Conservation (phyloP, 2,113 vertebrate genomes). For the Pelecanus crispus region DNA sequence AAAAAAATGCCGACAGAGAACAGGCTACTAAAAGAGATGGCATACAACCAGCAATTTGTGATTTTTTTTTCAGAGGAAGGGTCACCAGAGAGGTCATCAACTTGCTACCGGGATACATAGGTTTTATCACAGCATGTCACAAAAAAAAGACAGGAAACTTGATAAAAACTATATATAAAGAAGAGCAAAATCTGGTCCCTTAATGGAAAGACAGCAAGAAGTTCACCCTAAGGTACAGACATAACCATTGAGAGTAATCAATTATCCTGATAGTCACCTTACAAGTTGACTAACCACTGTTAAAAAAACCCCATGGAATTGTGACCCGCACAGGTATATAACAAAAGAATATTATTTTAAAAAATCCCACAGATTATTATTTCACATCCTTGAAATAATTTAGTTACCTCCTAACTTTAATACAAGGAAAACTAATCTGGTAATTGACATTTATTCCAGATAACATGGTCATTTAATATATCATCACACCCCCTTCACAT, state of each 20-base stretch:
- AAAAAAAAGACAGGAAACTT: not conserved
- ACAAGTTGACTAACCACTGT: not conserved
- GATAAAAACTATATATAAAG: not conserved
- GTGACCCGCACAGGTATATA: not conserved
- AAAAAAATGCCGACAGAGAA: not conserved
- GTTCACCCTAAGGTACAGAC: not conserved
- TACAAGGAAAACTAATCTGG: not conserved
- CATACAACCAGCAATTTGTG: not conserved
- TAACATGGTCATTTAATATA: not conserved
- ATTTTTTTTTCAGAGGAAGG: not conserved
- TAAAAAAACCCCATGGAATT: not conserved
- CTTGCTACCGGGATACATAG: not conserved
- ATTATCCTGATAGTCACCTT: not conserved
- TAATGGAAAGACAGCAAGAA: not conserved
- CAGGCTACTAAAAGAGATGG: not conserved
- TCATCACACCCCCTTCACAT: not conserved
- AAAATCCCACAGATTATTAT: not conserved
- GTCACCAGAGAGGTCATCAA: not conserved
- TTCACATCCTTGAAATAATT: not conserved
- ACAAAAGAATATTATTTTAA: not conserved
- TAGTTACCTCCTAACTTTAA: not conserved
- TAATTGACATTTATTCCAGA: not conserved
- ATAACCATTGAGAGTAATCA: not conserved
- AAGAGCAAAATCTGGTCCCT: not conserved
- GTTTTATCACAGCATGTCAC: not conserved